Evolutionary conservation across 2,888 invertebrate species (phyloP), one percentile per base, ranked within the genome.

Genomic region (Creontiades dilutus): DNA sequence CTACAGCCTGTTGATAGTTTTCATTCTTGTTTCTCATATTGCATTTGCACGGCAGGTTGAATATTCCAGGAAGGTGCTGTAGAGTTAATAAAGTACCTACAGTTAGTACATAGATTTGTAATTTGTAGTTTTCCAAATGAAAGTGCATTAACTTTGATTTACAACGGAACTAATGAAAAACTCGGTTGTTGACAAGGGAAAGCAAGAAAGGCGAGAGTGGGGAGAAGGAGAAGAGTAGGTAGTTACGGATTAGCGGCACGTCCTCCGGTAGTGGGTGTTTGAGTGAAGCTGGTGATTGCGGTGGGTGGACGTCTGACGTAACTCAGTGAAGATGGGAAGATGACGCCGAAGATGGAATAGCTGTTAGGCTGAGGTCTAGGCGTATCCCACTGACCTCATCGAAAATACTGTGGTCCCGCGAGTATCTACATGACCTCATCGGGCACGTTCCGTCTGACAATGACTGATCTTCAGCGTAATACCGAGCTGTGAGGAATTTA

Each of bases 301-400:
- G 68, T 68, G 68, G 68, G 68, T 68, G 68, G 68, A 68, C 68
- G 68, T 12, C 68, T 68, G 68, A 68, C 23, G 68, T 68, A 68
- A 68, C 68, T 11, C 68, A 19, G 5, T 52, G 52, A 52, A 52
- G 52, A 52, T 52, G 52, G 0, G 68, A 68, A 68, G 68, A 68
- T 68, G 68, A 68, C 68, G 68, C 68, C 13, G 11, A 12, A 23
- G 23, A 68, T 19, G 68, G 23, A 23, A 19, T 68, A 23, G 68
- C 68, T 68, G 68, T 68, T 19, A 23, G 23, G 19, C 27, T 68
- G 68, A 68, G 68, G 68, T 68, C 68, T n/a, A 68, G 19, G 19
- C 19, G 52, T 52, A 52, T 27, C n/a, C 23, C 27, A 23, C 23
- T 68, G 68, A 68, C 68, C 68, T 68, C 68, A 68, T 68, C 68